These are phyloP conservation scores for Drosophila simulans DNA, from an alignment of 1,140 invertebrate species.

Conservation along the genomic window DNA sequence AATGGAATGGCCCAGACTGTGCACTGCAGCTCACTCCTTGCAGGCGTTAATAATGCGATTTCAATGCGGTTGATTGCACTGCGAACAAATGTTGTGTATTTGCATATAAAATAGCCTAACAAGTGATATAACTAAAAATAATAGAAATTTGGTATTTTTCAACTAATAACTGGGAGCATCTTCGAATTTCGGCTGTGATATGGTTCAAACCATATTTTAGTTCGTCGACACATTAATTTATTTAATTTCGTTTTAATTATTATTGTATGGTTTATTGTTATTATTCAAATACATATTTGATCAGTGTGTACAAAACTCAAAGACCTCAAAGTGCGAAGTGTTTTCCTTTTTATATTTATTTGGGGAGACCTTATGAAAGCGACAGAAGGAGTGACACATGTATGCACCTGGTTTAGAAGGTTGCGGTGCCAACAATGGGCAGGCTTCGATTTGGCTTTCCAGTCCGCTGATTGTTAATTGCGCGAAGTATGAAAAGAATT, in stretches of 20 bases:
- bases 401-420: conserved; percentile 80
- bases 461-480: conserved; percentile 40
- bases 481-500: conserved; percentile 9
- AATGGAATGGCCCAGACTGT: conserved; percentile 20
- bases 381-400: conserved; percentile 81
- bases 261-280: no score
- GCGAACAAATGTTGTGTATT: neutral
- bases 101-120: neutral
- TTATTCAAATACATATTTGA: neutral
- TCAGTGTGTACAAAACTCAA: conserved; percentile 51
- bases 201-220: no score
- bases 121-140: neutral
- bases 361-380: conserved; percentile 61
- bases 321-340: conserved; percentile 63
- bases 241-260: no score
- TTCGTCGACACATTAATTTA: no score
- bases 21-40: conserved; percentile 17
- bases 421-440: conserved; percentile 46
- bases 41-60: conserved; percentile 83
- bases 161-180: neutral
- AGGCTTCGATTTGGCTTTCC: conserved; percentile 52
- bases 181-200: no score
- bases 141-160: neutral
- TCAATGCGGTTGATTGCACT: conserved; percentile 65
- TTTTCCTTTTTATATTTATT: conserved; percentile 33